Evolutionary conservation across 2,797 vertebrate genomes (phyloP).

Genomic region (Pygocentrus nattereri): DNA sequence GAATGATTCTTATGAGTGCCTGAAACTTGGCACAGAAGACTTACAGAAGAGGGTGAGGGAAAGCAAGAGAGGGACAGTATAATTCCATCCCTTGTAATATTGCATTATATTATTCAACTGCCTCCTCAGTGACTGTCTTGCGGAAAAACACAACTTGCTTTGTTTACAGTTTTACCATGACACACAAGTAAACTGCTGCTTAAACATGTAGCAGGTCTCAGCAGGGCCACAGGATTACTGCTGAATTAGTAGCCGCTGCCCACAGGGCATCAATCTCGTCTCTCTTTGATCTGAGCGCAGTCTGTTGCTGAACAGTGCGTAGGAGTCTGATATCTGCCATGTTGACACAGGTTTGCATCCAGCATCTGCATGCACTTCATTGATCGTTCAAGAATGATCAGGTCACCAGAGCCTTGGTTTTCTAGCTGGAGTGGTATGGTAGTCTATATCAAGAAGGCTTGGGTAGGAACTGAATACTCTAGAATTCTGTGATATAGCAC

Average conservation of each 20-base stretch:
- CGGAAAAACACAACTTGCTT: neutral
- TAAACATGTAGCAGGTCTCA: neutral
- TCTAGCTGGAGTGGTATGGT: neutral
- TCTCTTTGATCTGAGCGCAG: neutral
- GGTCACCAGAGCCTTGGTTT: neutral
- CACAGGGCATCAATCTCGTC: neutral
- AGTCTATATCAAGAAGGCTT: neutral
- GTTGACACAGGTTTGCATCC: neutral
- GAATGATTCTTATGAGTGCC: neutral
- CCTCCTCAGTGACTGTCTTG: neutral
- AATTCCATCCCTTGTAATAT: neutral
- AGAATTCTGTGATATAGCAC: neutral
- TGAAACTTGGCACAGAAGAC: neutral
- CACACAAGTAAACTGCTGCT: neutral
- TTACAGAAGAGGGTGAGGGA: neutral
- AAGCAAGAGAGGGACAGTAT: neutral
- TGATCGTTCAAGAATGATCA: neutral
- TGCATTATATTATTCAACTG: neutral
- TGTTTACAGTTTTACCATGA: neutral
- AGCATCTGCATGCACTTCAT: conserved; percentile 1
- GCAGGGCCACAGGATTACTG: neutral
- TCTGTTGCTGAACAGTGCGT: neutral
- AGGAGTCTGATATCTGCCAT: neutral
- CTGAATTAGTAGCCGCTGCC: neutral
- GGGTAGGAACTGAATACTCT: neutral